Percentiles rank a stretch among this genome's conserved stretches.
Evolutionary conservation across 2,797 vertebrate species (phyloP).

Genomic region (Trachurus trachurus): DNA sequence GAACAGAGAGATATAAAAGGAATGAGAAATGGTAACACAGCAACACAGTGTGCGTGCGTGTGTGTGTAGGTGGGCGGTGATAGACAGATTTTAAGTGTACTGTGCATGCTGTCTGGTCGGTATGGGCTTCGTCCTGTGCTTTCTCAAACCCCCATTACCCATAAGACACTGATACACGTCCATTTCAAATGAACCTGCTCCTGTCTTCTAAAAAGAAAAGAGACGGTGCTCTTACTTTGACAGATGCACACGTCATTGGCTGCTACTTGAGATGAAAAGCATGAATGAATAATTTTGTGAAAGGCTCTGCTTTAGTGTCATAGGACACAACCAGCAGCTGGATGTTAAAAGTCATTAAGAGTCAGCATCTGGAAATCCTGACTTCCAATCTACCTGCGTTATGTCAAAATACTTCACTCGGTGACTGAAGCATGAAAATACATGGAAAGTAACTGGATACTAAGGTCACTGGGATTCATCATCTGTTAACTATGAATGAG

Average conservation of each 20-base stretch:
- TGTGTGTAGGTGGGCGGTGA: slow-evolving; percentile 66
- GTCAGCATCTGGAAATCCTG: not conserved
- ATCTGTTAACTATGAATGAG: not conserved
- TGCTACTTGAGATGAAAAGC: slow-evolving; percentile 3
- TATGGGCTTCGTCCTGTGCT: not conserved
- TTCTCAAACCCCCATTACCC: slow-evolving; percentile 23
- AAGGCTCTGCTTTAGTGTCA: slow-evolving; percentile 5
- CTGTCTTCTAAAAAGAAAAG: slow-evolving; percentile 21
- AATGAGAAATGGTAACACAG: slow-evolving; percentile 67
- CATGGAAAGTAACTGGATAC: not conserved
- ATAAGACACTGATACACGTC: slow-evolving; percentile 24
- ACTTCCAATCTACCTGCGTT: not conserved
- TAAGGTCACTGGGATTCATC: not conserved
- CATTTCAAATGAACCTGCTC: slow-evolving; percentile 36
- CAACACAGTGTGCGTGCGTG: slow-evolving; percentile 37
- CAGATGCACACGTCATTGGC: slow-evolving; percentile 5
- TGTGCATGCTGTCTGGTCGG: slow-evolving; percentile 39
- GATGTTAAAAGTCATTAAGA: not conserved
- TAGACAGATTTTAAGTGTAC: slow-evolving; percentile 63
- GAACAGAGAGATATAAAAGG: slow-evolving; percentile 64
- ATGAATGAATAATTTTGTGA: slow-evolving; percentile 20
- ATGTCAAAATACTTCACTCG: not conserved
- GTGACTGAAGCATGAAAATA: not conserved
- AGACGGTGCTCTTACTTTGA: slow-evolving; percentile 8
- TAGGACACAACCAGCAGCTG: not conserved